Percentiles rank a stretch among this genome's conserved stretches.
Evolutionary conservation across 1,140 invertebrate genomes (phyloP).

Genomic region (Parapsyche elsis): DNA sequence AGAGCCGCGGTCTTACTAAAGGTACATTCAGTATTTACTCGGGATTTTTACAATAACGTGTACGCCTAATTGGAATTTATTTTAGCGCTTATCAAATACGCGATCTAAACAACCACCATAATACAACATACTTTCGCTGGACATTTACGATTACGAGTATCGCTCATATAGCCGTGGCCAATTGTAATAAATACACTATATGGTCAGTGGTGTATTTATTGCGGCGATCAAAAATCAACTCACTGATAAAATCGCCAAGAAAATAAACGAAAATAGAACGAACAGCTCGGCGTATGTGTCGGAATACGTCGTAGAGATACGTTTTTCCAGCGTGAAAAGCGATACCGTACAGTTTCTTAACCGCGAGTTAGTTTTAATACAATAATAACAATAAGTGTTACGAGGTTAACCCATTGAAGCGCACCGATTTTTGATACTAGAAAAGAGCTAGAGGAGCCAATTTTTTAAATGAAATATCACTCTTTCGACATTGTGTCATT

Average conservation of each 20-base stretch:
- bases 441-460: not conserved
- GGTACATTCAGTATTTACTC: too few species aligned
- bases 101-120: too few species aligned
- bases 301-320: not conserved
- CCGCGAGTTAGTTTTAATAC: not conserved
- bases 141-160: too few species aligned
- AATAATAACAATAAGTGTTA: not conserved
- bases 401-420: not conserved
- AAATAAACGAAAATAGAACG: not conserved
- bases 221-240: too few species aligned
- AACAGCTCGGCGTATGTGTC: not conserved
- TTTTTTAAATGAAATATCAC: not conserved
- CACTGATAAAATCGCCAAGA: not conserved
- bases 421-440: not conserved
- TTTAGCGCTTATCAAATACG: too few species aligned
- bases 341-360: not conserved
- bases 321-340: conserved; percentile 13
- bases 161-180: too few species aligned
- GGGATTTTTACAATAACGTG: too few species aligned
- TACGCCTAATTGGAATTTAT: too few species aligned
- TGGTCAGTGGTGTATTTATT: too few species aligned
- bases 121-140: too few species aligned
- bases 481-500: not conserved
- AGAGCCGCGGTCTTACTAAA: too few species aligned
- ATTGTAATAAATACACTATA: too few species aligned